These are phyloP conservation scores for Aldrovandia affinis DNA, from an alignment of 2,797 vertebrate species.

Conservation along the genomic window DNA sequence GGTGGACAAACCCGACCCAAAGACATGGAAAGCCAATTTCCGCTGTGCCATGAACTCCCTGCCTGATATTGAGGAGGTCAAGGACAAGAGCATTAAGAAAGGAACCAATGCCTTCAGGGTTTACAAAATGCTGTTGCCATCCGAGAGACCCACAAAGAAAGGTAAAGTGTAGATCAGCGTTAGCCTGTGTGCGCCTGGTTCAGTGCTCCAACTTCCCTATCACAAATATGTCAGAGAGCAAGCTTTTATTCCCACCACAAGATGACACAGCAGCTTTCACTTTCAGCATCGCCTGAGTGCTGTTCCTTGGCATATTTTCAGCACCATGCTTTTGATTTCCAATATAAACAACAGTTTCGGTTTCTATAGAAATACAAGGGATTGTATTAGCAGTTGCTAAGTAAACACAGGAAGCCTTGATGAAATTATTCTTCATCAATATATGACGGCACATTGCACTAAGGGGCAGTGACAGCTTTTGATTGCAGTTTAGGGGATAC, in stretches of 20 bases:
- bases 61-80: slow-evolving; percentile 98
- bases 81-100: slow-evolving; percentile 98
- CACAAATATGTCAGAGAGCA: background rate
- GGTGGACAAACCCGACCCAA: slow-evolving; percentile 91
- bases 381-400: slow-evolving; percentile 22
- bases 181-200: background rate
- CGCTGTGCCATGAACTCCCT: slow-evolving; percentile 98
- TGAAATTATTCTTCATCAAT: background rate
- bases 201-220: background rate
- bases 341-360: slow-evolving; percentile 12
- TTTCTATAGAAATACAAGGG: slow-evolving; percentile 26
- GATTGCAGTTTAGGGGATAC: background rate
- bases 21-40: slow-evolving; percentile 99
- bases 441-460: background rate
- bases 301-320: slow-evolving; percentile 3
- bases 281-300: background rate
- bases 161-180: slow-evolving; percentile 64
- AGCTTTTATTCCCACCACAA: background rate
- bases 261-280: background rate
- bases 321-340: background rate
- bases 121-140: slow-evolving; percentile 90
- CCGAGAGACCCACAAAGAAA: slow-evolving; percentile 89
- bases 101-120: slow-evolving; percentile 97
- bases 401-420: slow-evolving; percentile 1
- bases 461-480: background rate